Percentiles rank a stretch among this genome's conserved stretches.
These are phyloP conservation scores for Pyralis farinalis DNA, from an alignment of 2,888 invertebrate genomes.

Conservation along the genomic window DNA sequence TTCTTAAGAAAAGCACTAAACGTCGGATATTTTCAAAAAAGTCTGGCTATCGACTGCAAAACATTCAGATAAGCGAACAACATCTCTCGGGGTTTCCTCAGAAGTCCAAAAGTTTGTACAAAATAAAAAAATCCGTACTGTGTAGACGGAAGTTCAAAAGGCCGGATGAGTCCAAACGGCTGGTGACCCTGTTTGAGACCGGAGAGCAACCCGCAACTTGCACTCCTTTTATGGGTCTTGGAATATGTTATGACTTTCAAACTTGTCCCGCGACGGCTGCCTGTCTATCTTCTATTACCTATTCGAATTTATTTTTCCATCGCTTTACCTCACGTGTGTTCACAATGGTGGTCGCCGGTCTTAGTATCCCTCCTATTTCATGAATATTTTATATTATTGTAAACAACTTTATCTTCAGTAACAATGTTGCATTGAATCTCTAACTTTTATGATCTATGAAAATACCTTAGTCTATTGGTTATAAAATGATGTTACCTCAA, in stretches of 20 bases:
- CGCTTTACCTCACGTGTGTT: constrained; percentile 30
- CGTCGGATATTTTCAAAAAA: too few species aligned
- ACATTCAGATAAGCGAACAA: too few species aligned
- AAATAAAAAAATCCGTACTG: too few species aligned
- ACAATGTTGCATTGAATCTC: constrained; percentile 63
- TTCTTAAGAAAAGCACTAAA: too few species aligned
- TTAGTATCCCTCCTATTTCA: constrained; percentile 44
- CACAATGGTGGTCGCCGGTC: constrained; percentile 55
- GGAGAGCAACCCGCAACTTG: constrained; percentile 25
- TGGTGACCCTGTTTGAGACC: constrained; percentile 27
- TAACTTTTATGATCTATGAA: constrained; percentile 56
- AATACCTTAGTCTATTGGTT: constrained; percentile 28
- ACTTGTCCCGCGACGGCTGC: constrained; percentile 27
- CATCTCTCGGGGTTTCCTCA: too few species aligned
- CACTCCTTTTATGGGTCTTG: constrained; percentile 35
- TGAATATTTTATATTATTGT: constrained; percentile 76
- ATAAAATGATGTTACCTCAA: constrained; percentile 33
- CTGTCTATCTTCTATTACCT: constrained; percentile 39
- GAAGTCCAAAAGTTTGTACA: too few species aligned
- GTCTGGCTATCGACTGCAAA: too few species aligned
- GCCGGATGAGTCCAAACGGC: too few species aligned
- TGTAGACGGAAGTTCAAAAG: too few species aligned
- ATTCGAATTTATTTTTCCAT: constrained; percentile 44
- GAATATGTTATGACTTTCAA: constrained; percentile 17
- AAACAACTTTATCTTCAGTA: constrained; percentile 60